Evolutionary conservation across 2,113 vertebrate species (phyloP).

Genomic region (Eolophus roseicapilla): DNA sequence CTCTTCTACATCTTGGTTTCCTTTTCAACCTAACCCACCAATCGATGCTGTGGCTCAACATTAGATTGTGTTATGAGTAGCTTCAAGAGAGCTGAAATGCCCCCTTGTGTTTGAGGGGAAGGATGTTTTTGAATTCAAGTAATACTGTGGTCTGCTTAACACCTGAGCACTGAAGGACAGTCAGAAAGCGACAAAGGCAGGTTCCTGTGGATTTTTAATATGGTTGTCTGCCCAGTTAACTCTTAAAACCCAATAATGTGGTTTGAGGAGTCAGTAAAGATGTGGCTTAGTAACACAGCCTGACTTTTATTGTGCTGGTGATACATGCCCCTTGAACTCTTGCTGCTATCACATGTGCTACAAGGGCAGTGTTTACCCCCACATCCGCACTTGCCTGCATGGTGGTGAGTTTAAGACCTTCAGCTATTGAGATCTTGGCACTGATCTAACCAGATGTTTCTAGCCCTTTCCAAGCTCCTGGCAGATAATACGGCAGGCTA

Average conservation of each 20-base stretch:
- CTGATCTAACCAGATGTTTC: neutral
- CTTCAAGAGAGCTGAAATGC: neutral
- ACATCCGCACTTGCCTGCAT: rapidly evolving
- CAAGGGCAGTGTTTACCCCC: rapidly evolving
- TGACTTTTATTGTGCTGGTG: neutral
- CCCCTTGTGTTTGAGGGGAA: neutral
- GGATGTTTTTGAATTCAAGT: neutral
- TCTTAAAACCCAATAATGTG: rapidly evolving
- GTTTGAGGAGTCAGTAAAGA: neutral
- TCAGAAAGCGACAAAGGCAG: neutral
- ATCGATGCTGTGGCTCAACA: neutral
- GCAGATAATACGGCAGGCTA: neutral
- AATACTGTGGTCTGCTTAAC: neutral
- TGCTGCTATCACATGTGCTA: rapidly evolving
- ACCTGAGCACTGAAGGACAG: neutral
- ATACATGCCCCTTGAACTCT: neutral
- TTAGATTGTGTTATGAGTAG: neutral
- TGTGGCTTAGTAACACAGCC: neutral
- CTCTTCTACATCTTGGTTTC: neutral
- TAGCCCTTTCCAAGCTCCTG: neutral
- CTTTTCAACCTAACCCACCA: neutral
- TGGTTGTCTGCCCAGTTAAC: neutral
- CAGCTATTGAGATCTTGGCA: neutral
- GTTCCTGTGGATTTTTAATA: neutral
- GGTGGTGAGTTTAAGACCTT: neutral